Conservation (phyloP, 35 echinoderm and acorn worm genomes). For the Eucidaris tribuloides region DNA sequence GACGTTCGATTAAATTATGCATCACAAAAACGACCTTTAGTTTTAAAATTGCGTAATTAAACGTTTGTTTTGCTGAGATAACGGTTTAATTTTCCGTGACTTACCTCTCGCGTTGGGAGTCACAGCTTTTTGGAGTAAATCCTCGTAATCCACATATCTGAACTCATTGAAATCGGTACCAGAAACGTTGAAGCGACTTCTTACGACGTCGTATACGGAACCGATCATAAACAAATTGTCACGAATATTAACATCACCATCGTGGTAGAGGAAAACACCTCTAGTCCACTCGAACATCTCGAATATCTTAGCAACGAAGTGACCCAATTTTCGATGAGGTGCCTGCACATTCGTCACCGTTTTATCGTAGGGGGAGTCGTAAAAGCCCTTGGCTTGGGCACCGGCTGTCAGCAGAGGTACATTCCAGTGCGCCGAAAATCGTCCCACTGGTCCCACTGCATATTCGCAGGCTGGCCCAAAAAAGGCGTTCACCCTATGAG, state of each 20-base stretch:
- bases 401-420: constrained; percentile 74
- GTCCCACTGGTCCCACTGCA: constrained; percentile 16
- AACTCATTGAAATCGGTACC: constrained; percentile 14
- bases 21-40: too few species aligned
- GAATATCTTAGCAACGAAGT: neutral
- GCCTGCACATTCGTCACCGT: constrained; percentile 34
- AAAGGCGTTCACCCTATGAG: constrained; percentile 35
- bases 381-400: constrained; percentile 47
- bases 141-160: constrained; percentile 13
- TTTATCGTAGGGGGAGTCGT: neutral
- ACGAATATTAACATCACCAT: constrained; percentile 26
- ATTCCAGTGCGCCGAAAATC: constrained; percentile 75
- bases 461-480: constrained; percentile 79
- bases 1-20: too few species aligned
- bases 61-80: too few species aligned
- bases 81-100: too few species aligned
- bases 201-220: neutral
- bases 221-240: constrained; percentile 8
- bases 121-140: constrained; percentile 19
- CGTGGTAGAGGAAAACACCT: constrained; percentile 39
- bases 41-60: too few species aligned
- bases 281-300: constrained; percentile 17
- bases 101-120: constrained; percentile 26
- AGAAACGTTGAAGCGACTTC: neutral
- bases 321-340: constrained; percentile 39